Percentiles rank a stretch among this genome's conserved stretches.
phyloP scores from a whole-genome alignment of 2,888 invertebrate species.

The Melieria omissa region DNA sequence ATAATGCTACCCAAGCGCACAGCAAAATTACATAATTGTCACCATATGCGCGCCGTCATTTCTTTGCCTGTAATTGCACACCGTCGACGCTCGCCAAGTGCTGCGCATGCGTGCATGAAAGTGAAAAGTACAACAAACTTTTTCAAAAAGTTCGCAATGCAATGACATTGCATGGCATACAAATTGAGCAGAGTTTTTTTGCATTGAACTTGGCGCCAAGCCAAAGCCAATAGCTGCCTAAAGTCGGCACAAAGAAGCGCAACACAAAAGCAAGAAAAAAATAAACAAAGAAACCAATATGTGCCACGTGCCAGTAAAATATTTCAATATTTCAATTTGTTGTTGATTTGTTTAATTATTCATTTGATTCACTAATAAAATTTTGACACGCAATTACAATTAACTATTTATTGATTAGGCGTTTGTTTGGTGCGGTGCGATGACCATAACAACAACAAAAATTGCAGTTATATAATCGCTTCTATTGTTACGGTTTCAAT shows the following conservation, averaged over 20 bases:
- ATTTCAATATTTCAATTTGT: too few species aligned
- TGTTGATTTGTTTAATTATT: too few species aligned
- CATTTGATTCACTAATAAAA: too few species aligned
- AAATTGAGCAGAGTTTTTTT: slow-evolving; percentile 11
- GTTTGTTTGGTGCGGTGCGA: too few species aligned
- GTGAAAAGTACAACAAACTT: slow-evolving; percentile 27
- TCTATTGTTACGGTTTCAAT: background rate
- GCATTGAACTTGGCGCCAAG: slow-evolving; percentile 41
- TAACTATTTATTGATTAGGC: too few species aligned
- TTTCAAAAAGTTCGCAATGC: background rate
- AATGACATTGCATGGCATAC: background rate
- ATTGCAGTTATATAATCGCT: background rate
- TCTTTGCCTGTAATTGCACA: too few species aligned
- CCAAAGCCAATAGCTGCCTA: slow-evolving; percentile 18
- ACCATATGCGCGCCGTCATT: too few species aligned
- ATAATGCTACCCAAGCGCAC: too few species aligned
- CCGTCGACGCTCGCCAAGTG: too few species aligned
- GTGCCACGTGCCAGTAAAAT: background rate
- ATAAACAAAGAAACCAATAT: background rate
- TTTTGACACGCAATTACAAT: too few species aligned
- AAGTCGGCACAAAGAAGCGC: slow-evolving; percentile 9
- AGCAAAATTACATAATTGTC: too few species aligned
- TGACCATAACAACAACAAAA: too few species aligned
- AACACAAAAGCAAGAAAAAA: background rate
- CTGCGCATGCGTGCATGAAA: slow-evolving; percentile 11